Base-by-base conservation (phyloP, 2,797 vertebrate species). In the Steatocranus sp. region DNA sequence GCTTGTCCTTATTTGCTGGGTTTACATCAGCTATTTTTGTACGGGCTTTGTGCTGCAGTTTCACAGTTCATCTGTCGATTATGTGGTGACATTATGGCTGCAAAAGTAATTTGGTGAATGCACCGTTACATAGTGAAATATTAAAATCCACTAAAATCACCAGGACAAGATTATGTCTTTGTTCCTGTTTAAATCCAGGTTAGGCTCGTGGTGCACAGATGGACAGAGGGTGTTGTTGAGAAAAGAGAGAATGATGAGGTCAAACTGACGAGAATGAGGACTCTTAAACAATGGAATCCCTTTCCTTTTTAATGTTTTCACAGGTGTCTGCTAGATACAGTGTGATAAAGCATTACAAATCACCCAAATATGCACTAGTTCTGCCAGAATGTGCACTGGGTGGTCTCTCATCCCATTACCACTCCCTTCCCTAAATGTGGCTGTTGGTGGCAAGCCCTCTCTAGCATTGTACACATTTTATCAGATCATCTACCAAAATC, bases 21-120 rank as follows among this genome's bases (percentile, higher is more conserved):
- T 84, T 66, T 66, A 41, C 30, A 10, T 79, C 53, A 56, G 36
- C 32, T 83, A 63, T 86, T 85, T 66, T 48, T 49, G 30, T 18
- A 49, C 17, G 20, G 38, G 34, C 74, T 78, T 51, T 36, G 27
- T 75, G 56, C 50, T 20, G 5, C 34, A 32, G 17, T 32, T 86
- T 81, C 63, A 70, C 73, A 86, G 81, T 89, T 93, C 86, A 81
- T 75, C 56, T 83, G 53, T 73, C 82, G 89, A 91, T 94, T 92
- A 90, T 81, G 18, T 48, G 8, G 36, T 36, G 49, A 81, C 85
- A 84, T 92, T 83, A 83, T 66, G 53, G 32, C 11, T n/a, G 73
- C 81, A 17, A 77, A 89, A 91, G 82, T 88, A 85, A 93, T 94
- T 91, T 90, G 56, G 77, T 74, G 82, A 90, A 87, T 89, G 84